Percentiles rank a stretch among this genome's conserved stretches.
phyloP scores from a whole-genome alignment of 2,113 vertebrate genomes.

The Podarcis raffonei region DNA sequence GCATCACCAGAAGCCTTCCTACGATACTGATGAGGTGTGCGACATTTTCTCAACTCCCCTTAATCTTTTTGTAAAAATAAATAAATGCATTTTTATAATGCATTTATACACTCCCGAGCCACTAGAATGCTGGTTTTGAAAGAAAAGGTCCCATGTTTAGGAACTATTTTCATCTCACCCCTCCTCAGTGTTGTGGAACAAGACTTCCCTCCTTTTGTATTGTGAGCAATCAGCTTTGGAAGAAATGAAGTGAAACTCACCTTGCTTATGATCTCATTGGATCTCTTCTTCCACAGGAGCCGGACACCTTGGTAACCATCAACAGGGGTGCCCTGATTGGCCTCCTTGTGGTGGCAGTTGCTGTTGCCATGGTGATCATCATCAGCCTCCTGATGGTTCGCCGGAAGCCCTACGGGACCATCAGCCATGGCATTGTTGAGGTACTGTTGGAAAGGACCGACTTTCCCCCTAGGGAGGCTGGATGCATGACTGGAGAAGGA shows the following conservation, averaged over 20 bases:
- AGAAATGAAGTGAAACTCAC: no score
- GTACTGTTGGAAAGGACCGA: constrained; percentile 54
- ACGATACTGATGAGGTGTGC: no score
- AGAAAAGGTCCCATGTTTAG: no score
- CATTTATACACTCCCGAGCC: not conserved
- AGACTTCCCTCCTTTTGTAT: not conserved
- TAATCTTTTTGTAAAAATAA: not conserved
- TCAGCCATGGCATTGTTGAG: constrained; percentile 87
- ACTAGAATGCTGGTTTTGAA: not conserved
- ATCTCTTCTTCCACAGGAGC: constrained; percentile 71
- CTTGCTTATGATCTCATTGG: not conserved
- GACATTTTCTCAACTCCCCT: not conserved
- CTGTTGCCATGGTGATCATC: constrained; percentile 87
- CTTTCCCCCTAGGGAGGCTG: not conserved
- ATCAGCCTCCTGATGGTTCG: constrained; percentile 85
- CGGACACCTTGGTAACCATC: constrained; percentile 84
- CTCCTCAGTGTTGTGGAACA: not conserved
- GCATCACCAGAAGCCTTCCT: not conserved
- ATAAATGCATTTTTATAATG: no score
- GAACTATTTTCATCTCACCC: not conserved
- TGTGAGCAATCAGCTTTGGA: not conserved
- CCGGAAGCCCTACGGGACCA: constrained; percentile 86
- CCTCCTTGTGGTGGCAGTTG: constrained; percentile 86
- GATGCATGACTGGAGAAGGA: not conserved
- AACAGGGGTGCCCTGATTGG: constrained; percentile 89